Evolutionary conservation across 1,140 invertebrate species (phyloP), one percentile per base, ranked within the genome.

Genomic region (Galleria mellonella): DNA sequence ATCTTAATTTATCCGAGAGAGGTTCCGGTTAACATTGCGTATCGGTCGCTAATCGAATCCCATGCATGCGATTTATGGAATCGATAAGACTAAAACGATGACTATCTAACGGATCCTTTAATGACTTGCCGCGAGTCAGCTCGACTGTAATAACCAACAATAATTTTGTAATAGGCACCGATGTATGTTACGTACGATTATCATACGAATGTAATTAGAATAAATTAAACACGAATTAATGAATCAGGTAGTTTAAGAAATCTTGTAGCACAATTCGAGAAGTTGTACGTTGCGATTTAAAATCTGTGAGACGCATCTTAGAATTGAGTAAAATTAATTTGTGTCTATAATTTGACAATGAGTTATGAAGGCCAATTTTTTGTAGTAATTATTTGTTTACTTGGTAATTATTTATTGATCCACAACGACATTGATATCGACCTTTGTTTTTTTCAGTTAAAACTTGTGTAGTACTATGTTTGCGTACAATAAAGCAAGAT

Each of bases 1-100:
- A 74, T 82, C 72, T 78, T 83, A 79, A 83, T 82, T 79, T 79
- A 78, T 72, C 67, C 66, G 55, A 69, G 72, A 72, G 70, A 72
- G 65, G 70, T 74, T 66, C 69, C 72, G 71, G 62, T 71, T 74
- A 77, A 81, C 68, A 81, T 63, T 71, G 55, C 28, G 51, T 62
- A 69, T 70, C 63, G 63, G 59, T 58, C 42, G 43, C 61, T 79
- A 79, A 79, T 76, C 72, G 70, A 75, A 73, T 76, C 66, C 66
- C 53, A 62, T 55, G 60, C 65, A 65, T 66, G 64, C 61, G 62
- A 72, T 77, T 70, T 72, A 60, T 68, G 60, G 62, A 64, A 70
- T 72, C 62, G 55, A 60, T 56, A 66, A 54, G 33, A 33, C 29
- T 23, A 23, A 43, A 38, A 12, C 47, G 40, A 47, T 54, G 31